Conservation (phyloP, 2,888 invertebrate genomes). For the Amiota communis region DNA sequence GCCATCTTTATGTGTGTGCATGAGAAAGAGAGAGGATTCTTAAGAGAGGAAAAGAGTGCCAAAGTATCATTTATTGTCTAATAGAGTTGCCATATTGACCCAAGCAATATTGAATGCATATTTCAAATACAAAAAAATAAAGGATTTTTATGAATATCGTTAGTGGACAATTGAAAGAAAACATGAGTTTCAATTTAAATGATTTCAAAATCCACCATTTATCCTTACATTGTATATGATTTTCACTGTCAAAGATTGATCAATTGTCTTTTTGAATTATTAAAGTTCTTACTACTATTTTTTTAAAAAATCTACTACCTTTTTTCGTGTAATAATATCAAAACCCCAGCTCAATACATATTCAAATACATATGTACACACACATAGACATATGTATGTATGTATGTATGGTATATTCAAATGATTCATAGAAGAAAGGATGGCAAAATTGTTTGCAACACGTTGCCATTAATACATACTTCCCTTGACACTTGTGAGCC, state of each 20-base stretch:
- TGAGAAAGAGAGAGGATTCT: background rate
- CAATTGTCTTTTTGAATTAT: no score
- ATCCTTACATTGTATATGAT: no score
- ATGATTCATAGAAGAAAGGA: background rate
- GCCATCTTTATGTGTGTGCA: background rate
- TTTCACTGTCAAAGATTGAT: no score
- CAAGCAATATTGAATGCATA: no score
- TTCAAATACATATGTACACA: background rate
- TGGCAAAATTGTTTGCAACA: constrained; percentile 54
- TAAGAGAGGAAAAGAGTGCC: background rate
- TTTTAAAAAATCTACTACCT: constrained; percentile 51
- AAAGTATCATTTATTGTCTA: background rate
- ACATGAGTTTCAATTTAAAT: no score
- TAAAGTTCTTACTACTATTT: constrained; percentile 39
- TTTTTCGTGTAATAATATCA: constrained; percentile 33
- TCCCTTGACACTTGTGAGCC: constrained; percentile 66
- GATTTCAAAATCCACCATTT: no score
- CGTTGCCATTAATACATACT: constrained; percentile 64
- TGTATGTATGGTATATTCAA: no score
- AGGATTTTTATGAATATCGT: no score
- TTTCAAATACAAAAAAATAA: no score
- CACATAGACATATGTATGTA: constrained; percentile 12
- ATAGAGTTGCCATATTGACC: background rate
- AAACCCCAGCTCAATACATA: background rate
- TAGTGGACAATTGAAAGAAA: no score